These are phyloP conservation scores for Arion vulgaris DNA, from an alignment of 1,140 invertebrate genomes.

Conservation along the genomic window DNA sequence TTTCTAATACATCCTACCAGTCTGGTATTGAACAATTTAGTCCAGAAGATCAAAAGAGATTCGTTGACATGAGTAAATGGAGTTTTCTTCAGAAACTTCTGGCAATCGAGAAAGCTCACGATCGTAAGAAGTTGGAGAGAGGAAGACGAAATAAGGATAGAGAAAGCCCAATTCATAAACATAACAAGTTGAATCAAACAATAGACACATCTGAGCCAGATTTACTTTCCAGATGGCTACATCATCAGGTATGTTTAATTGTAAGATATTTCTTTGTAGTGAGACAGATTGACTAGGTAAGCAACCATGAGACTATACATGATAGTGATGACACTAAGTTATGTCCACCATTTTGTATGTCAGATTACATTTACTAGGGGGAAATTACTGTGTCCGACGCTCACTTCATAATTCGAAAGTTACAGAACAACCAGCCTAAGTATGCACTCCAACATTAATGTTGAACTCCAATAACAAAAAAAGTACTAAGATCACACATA, in stretches of 20 bases:
- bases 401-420: no score
- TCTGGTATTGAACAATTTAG: not conserved
- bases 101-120: slow-evolving; percentile 9
- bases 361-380: no score
- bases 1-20: not conserved
- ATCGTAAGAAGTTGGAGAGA: not conserved
- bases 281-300: no score
- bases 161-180: not conserved
- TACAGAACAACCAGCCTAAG: no score
- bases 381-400: no score
- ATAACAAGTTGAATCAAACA: not conserved
- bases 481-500: no score
- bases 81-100: slow-evolving; percentile 7
- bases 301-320: no score
- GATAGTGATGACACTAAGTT: no score
- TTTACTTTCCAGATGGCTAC: not conserved
- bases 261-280: not conserved
- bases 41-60: not conserved
- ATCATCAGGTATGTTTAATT: not conserved
- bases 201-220: not conserved
- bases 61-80: not conserved
- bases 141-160: not conserved
- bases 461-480: no score
- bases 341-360: no score
- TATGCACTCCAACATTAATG: no score